A percentile compares a stretch with the other conserved stretches of the same genome.
phyloP scores from a whole-genome alignment of 2,888 invertebrate species.

The Clivina fossor region DNA sequence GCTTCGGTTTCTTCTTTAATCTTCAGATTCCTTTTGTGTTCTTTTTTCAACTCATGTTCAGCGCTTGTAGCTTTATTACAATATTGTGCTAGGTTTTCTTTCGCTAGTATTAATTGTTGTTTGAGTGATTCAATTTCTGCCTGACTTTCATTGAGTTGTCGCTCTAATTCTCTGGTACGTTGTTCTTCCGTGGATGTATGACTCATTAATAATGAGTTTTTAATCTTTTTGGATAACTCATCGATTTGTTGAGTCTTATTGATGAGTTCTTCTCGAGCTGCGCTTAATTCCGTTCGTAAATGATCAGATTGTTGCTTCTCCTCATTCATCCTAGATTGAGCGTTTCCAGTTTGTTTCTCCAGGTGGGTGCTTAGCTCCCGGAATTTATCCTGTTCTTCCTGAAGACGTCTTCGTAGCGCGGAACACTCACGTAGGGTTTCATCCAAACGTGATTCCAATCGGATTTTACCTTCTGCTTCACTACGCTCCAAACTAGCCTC shows the following conservation, averaged over 20 bases:
- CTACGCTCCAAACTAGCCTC: constrained; percentile 84
- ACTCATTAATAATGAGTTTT: constrained; percentile 52
- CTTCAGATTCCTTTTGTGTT: constrained; percentile 61
- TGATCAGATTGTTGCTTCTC: constrained; percentile 69
- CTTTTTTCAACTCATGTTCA: constrained; percentile 72
- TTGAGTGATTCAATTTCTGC: constrained; percentile 68
- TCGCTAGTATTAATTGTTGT: constrained; percentile 71
- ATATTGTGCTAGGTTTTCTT: constrained; percentile 81
- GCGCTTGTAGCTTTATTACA: constrained; percentile 80
- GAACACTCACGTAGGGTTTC: constrained; percentile 77
- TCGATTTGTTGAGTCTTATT: constrained; percentile 67
- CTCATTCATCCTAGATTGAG: constrained; percentile 69
- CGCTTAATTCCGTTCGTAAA: constrained; percentile 61
- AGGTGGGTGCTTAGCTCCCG: constrained; percentile 69
- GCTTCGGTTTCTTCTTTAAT: constrained; percentile 63
- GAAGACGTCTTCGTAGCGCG: constrained; percentile 73
- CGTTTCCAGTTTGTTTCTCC: constrained; percentile 68
- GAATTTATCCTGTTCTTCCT: constrained; percentile 82
- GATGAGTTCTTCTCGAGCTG: constrained; percentile 62
- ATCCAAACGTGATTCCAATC: constrained; percentile 74
- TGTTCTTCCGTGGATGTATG: constrained; percentile 64
- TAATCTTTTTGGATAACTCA: constrained; percentile 69
- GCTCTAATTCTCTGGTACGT: constrained; percentile 69
- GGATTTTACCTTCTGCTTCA: constrained; percentile 76
- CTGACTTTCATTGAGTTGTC: constrained; percentile 63